phyloP scores from a whole-genome alignment of 2,113 vertebrate species.

The Crotalus horridus region DNA sequence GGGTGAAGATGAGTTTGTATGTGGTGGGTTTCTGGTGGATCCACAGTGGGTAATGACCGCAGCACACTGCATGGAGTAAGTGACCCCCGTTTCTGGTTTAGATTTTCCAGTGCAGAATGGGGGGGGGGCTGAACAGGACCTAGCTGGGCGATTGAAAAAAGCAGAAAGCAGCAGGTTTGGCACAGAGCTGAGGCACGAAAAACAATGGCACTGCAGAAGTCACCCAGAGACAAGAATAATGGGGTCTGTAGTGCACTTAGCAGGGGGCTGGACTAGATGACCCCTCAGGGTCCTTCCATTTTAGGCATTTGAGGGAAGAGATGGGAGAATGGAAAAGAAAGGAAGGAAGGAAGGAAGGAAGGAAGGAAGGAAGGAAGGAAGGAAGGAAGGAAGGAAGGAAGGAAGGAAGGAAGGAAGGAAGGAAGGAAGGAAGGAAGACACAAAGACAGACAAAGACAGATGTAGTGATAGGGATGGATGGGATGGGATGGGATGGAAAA shows the following conservation, averaged over 20 bases:
- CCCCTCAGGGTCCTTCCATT: background rate
- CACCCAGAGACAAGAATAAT: background rate
- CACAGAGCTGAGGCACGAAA: background rate
- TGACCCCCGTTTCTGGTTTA: accelerated
- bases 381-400: no score
- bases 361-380: no score
- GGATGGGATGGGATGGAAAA: no score
- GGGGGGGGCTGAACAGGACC: no score
- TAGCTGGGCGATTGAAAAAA: background rate
- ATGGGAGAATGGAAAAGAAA: no score
- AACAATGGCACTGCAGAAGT: background rate
- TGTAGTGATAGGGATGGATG: no score
- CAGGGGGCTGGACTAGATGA: background rate
- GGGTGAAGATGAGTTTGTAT: accelerated
- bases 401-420: no score
- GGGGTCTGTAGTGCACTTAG: background rate
- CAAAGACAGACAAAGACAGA: no score
- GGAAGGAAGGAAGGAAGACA: no score
- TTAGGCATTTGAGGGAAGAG: background rate
- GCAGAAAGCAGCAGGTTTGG: background rate
- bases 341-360: no score
- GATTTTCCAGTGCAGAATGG: accelerated
- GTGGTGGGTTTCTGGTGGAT: constrained; percentile 59
- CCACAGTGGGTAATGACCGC: constrained; percentile 61
- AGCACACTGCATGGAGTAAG: constrained; percentile 57